Base-by-base conservation (phyloP, 2,113 vertebrate species). In the Oostethus manadensis region DNA sequence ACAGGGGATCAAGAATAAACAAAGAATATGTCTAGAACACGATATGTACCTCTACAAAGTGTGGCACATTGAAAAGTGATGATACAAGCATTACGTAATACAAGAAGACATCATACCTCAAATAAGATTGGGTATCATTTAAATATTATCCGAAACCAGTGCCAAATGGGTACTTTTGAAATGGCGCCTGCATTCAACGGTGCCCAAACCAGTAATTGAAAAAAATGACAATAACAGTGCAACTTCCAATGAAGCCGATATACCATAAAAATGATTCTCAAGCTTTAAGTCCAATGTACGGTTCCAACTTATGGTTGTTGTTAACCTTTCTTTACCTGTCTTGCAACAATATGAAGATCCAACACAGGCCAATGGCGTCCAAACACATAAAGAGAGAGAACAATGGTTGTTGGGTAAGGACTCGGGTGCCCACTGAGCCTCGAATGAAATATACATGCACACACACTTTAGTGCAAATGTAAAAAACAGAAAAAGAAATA, bases 351-450 rank as follows among this genome's bases (percentile, higher is more conserved):
- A 0, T 64, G 48, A 17, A 92, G 3, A 40, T 93, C 92, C 49
- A 93, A 60, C 33, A 90, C 49, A 49, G 89, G 55, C 70, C 85
- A 60, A 38, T 64, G 89, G 7, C 35, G 70, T 10, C 92, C 91
- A 0, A 92, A 92, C 56, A 92, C 7, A 1, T 77, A 85, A 0
- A 90, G 22, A 0, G 54, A 23, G 78, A 14, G 92, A 92, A 56
- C 92, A 94, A 45, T 93, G 92, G 16, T 70, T 21, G 44, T 88
- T 83, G 5, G 92, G 92, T 45, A 88, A 80, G 0, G 76, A 35
- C 61, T 94, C 92, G 0, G 89, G 81, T 8, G 57, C 76, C 92
- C 92, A 93, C 16, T 91, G 74, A 0, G 80, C 90, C 93, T 93
- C 45, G 1, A 76, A 16, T 18, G 29, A 44, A 59, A 60, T 8